These are phyloP conservation scores for Caradrina clavipalpis DNA, from an alignment of 2,888 invertebrate genomes.

Conservation along the genomic window DNA sequence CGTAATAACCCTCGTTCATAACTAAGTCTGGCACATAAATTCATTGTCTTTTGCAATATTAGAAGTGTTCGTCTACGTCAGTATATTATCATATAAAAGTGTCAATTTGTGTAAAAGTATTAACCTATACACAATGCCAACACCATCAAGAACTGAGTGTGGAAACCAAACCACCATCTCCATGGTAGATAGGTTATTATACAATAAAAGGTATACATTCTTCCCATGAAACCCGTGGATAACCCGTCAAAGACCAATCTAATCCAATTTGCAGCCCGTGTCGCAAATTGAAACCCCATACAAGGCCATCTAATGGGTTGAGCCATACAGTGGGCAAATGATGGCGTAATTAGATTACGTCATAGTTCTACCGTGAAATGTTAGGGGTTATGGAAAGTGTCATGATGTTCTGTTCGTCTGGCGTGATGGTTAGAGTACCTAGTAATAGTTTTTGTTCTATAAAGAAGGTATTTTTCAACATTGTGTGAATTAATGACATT, in stretches of 20 bases:
- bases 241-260: conserved; percentile 71
- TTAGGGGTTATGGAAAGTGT: conserved; percentile 61
- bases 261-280: conserved; percentile 77
- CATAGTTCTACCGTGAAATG: conserved; percentile 68
- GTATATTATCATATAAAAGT: too few relatives aligned
- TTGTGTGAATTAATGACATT: too few relatives aligned
- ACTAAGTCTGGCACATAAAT: too few relatives aligned
- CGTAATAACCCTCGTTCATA: too few relatives aligned
- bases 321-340: conserved; percentile 68
- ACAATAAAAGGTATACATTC: conserved; percentile 58
- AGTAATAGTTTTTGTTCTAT: background rate
- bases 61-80: too few relatives aligned
- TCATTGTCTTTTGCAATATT: too few relatives aligned
- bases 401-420: conserved; percentile 24
- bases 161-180: too few relatives aligned
- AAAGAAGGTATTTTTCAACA: background rate
- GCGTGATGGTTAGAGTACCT: background rate
- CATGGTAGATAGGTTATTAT: too few relatives aligned
- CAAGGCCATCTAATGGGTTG: conserved; percentile 76
- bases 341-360: conserved; percentile 76
- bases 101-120: too few relatives aligned
- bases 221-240: conserved; percentile 54
- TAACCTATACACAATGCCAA: too few relatives aligned
- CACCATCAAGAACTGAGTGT: too few relatives aligned
- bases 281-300: conserved; percentile 77